Evolutionary conservation across 2,797 vertebrate genomes (phyloP), one percentile per base, ranked within the genome.

Genomic region (Remorina albescens): DNA sequence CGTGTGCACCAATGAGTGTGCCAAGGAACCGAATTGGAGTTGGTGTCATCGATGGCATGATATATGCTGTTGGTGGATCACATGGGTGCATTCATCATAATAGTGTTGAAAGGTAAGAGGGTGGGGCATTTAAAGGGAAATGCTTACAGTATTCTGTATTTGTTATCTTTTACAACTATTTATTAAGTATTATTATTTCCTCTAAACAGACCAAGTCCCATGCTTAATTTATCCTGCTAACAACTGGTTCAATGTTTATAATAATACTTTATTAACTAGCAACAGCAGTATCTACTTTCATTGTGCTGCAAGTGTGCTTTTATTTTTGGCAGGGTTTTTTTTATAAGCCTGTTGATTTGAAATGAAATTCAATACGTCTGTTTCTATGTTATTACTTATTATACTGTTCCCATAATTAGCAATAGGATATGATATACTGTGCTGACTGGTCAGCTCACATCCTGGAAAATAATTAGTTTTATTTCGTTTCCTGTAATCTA

Each of bases 21-120:
- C 96, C 98, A 0, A 93, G 97, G 4, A 99, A 99, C 90, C 92
- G 98, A 4, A 97, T 99, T 0, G 98, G 97, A 0, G 94, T 98
- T 0, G 97, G 96, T 0, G 97, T 98, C 67, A 98, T 98, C 4
- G 98, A 98, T 5, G 94, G 97, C 4, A 93, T 97, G 90, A 96
- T 99, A 75, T 99, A 98, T 6, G 97, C 98, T 0, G 96, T 97
- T 1, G 97, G 98, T 0, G 97, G 98, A 47, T 99, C 98, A 0
- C 97, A 98, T 1, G 98, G 98, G 1, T 98, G 97, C 75, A 92
- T 96, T 32, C 98, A 99, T 66, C 97, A 99, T 81, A 96, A 95
- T 88, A 96, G 96, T 0, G 96, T 97, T 46, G 97, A 97, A 86
- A 96, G 97, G 97, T 96, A 71, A 94, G 92, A 46, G 3, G 41